Conservation (phyloP, 2,797 vertebrate species). For the Smutsia temminckii region DNA sequence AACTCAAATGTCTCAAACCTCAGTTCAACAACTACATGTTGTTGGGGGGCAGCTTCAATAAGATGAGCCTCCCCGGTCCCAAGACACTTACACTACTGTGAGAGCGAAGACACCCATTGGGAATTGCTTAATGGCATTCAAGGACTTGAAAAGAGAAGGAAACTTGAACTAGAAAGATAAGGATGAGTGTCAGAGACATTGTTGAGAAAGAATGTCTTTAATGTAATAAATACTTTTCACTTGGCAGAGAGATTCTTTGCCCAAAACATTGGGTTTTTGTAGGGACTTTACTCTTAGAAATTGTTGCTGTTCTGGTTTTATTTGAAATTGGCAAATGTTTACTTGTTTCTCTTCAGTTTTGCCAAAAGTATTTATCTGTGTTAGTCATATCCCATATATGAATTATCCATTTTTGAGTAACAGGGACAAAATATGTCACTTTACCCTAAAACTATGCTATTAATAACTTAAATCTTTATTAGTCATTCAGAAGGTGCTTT, state of each 20-base stretch:
- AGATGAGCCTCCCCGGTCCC: background rate
- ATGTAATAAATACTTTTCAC: background rate
- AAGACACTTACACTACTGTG: background rate
- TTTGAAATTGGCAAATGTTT: background rate
- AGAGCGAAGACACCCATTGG: background rate
- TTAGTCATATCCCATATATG: background rate
- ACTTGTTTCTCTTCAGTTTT: constrained; percentile 4
- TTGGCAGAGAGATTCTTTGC: background rate
- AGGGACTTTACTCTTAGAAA: background rate
- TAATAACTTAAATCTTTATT: background rate
- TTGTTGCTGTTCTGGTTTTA: background rate
- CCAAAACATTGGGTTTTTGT: background rate
- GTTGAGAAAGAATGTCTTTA: background rate
- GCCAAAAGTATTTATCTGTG: background rate
- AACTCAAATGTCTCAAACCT: fast-evolving
- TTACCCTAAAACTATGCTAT: background rate
- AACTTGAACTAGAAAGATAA: background rate
- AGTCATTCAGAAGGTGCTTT: background rate
- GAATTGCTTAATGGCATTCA: background rate
- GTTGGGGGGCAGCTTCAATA: background rate
- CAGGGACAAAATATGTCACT: constrained; percentile 19
- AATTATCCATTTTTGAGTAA: background rate
- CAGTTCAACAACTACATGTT: background rate
- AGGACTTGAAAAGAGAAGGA: background rate
- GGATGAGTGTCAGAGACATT: background rate